Evolutionary conservation across 2,888 invertebrate species (phyloP), one percentile per base, ranked within the genome.

Genomic region (Agrilus mali): DNA sequence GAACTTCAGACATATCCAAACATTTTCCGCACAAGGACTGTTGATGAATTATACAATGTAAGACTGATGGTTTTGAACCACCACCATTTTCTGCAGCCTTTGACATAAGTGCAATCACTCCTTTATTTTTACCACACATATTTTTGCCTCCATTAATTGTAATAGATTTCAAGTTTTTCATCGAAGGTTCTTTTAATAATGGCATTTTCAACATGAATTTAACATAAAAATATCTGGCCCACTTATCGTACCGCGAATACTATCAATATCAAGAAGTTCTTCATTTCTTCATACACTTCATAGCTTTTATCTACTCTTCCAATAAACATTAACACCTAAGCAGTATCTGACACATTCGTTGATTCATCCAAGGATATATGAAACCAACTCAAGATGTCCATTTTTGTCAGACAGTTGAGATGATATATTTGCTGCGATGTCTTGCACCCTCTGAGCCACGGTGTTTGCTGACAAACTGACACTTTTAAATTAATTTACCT

Each of bases 1-100:
- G 40, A 56, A 55, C 55, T 52, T 53, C 50, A 45, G 54, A 56
- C 53, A 56, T 52, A 55, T 55, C 50, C 50, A 57, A 53, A 49
- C 46, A 56, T 56, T 59, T 59, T 51, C 53, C 53, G 52, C 55
- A 55, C 49, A 57, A 53, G 45, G 51, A 47, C 48, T 54, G 51
- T 50, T 51, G 49, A 53, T 54, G 50, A 53, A 54, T 57, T 47
- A 55, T 55, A 51, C 55, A 57, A 52, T 55, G 55, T 50, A 54
- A 44, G 44, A 54, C 45, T 45, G 48, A 49, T 48, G 53, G 51
- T 55, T 53, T 55, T 55, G 51, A 53, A 50, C 53, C 53, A 53
- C 50, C 50, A 37, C 45, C 51, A 52, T 56, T 53, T 53, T 55
- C 48, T 47, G 51, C 50, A 48, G 51, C 53, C 47, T 56, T 57